Conservation (phyloP, 1,140 invertebrate genomes). For the Pseudomyrmex gracilis region DNA sequence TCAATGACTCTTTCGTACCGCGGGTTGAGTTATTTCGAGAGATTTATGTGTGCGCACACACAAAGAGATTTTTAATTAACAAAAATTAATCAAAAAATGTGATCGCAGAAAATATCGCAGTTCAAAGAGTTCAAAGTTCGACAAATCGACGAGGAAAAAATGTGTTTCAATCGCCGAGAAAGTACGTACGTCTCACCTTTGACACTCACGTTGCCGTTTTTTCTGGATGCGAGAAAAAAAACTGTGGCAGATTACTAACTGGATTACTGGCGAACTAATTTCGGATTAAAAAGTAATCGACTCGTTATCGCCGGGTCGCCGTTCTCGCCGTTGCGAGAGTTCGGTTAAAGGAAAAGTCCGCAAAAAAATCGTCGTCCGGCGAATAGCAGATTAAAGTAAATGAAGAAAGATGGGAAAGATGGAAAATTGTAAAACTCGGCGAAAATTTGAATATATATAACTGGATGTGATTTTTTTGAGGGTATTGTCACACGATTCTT, state of each 20-base stretch:
- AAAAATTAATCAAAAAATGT: constrained; percentile 17
- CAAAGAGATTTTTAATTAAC: neutral
- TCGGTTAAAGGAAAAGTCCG: constrained; percentile 39
- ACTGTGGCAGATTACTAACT: constrained; percentile 62
- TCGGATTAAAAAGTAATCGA: constrained; percentile 74
- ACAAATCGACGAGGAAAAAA: too few species aligned
- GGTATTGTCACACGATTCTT: neutral
- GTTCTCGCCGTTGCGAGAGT: constrained; percentile 4
- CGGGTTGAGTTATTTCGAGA: too few species aligned
- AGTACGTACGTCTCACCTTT: neutral
- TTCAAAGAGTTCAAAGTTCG: neutral
- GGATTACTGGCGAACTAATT: constrained; percentile 71
- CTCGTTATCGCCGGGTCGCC: neutral
- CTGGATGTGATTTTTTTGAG: neutral
- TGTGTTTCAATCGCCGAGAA: too few species aligned
- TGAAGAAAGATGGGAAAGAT: constrained; percentile 52
- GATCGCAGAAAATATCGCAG: neutral
- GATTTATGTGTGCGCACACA: neutral
- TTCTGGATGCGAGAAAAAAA: constrained; percentile 38
- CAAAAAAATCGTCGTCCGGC: constrained; percentile 7
- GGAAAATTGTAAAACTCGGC: constrained; percentile 11
- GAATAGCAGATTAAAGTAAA: constrained; percentile 54
- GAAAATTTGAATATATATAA: constrained; percentile 23
- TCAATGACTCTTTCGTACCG: too few species aligned
- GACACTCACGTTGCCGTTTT: constrained; percentile 19